These are phyloP conservation scores for Drosophila affinis DNA, from an alignment of 2,888 invertebrate genomes.

Conservation along the genomic window DNA sequence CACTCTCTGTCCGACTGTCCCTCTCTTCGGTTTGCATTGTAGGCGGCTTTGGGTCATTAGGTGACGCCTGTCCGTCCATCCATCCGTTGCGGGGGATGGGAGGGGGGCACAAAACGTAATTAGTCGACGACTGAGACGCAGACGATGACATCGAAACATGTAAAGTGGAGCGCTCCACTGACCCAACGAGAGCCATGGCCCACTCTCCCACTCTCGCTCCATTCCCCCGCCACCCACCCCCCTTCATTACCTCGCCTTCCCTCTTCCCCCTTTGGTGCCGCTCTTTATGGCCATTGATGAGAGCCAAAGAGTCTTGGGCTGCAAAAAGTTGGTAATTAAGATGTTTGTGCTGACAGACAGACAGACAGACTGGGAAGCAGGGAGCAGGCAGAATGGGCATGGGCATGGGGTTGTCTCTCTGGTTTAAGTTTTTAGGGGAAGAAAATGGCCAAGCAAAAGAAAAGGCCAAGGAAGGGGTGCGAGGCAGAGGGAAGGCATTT, in stretches of 20 bases:
- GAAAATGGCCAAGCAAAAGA: neutral
- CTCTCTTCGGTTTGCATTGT: slow-evolving; percentile 44
- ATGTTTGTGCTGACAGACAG: slow-evolving; percentile 69
- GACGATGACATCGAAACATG: slow-evolving; percentile 70
- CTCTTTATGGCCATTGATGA: slow-evolving; percentile 40
- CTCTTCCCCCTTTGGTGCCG: neutral
- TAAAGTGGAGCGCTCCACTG: slow-evolving; percentile 74
- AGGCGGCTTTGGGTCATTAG: slow-evolving; percentile 75
- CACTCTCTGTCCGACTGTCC: slow-evolving; percentile 5
- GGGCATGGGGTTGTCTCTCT: slow-evolving; percentile 11
- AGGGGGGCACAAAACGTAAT: slow-evolving; percentile 68
- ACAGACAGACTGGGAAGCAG: slow-evolving; percentile 17
- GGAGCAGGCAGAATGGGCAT: slow-evolving; percentile 31
- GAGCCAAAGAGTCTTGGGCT: slow-evolving; percentile 42
- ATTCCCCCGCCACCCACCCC: neutral
- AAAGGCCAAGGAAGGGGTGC: neutral
- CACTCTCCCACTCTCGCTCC: neutral
- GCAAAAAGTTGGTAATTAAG: slow-evolving; percentile 77
- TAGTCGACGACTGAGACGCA: slow-evolving; percentile 55
- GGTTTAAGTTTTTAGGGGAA: slow-evolving; percentile 14
- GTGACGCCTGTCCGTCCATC: slow-evolving; percentile 72
- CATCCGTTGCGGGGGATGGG: neutral
- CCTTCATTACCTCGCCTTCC: neutral
- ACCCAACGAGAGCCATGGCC: slow-evolving; percentile 54
- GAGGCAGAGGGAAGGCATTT: slow-evolving; percentile 21